Conservation (phyloP, 2,797 vertebrate species). For the Semotilus atromaculatus region DNA sequence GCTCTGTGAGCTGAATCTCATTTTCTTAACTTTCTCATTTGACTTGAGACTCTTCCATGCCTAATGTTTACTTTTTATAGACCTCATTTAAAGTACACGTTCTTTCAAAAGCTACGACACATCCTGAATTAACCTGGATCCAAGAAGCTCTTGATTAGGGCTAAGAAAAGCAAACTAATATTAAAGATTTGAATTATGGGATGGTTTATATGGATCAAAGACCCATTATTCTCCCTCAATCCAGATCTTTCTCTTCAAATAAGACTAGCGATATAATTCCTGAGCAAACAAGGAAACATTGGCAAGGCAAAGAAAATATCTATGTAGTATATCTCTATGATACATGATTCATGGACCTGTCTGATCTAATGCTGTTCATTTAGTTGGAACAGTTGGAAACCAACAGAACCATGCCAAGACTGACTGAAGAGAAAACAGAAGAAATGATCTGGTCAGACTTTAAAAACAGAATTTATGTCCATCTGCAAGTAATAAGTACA, state of each 20-base stretch:
- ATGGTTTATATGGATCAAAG: conserved; percentile 1
- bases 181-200: neutral
- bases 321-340: neutral
- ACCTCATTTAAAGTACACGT: neutral
- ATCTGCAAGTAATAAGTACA: no score
- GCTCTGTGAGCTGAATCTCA: neutral
- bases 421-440: neutral
- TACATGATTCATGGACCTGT: neutral
- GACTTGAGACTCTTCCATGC: neutral
- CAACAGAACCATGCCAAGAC: neutral
- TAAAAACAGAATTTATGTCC: neutral
- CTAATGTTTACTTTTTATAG: neutral
- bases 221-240: neutral
- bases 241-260: neutral
- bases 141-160: neutral
- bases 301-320: neutral
- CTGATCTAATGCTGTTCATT: neutral
- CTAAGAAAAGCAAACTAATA: neutral
- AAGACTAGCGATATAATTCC: neutral
- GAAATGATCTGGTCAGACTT: neutral
- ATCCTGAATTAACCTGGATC: neutral
- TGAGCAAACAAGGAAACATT: neutral
- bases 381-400: neutral
- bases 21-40: conserved; percentile 17
- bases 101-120: neutral